Percentiles rank a stretch among this genome's conserved stretches.
Conservation (phyloP, 2,888 invertebrate genomes). For the Cordilura impudica region DNA sequence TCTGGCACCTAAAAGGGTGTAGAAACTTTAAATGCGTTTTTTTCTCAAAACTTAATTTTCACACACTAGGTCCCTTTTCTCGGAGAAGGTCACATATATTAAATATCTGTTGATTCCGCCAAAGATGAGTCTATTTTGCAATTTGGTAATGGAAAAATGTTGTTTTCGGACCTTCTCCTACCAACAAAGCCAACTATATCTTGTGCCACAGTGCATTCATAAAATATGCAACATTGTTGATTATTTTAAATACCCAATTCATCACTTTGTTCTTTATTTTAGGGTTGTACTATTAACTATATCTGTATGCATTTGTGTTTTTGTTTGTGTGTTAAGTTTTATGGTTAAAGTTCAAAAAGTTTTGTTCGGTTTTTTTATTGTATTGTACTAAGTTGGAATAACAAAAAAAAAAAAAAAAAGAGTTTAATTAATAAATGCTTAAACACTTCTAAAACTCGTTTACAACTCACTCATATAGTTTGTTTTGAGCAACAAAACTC, state of each 20-base stretch:
- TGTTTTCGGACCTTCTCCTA: too few species aligned
- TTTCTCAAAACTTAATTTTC: too few species aligned
- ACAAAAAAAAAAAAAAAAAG: slow-evolving; percentile 15
- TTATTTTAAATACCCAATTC: slow-evolving; percentile 49
- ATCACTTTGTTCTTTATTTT: slow-evolving; percentile 38
- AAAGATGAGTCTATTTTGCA: too few species aligned
- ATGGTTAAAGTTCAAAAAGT: slow-evolving; percentile 43
- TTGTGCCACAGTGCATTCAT: too few species aligned
- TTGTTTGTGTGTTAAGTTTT: slow-evolving; percentile 28
- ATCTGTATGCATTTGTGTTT: background rate
- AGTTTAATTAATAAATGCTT: slow-evolving; percentile 57
- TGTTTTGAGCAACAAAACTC: background rate
- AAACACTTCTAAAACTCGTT: slow-evolving; percentile 39
- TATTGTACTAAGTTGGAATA: slow-evolving; percentile 24
- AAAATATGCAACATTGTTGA: slow-evolving; percentile 52
- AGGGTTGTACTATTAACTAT: background rate
- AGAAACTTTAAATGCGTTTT: too few species aligned
- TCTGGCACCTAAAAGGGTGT: too few species aligned
- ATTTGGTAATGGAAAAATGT: too few species aligned
- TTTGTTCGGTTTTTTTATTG: slow-evolving; percentile 4
- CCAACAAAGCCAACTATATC: too few species aligned
- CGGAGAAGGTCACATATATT: too few species aligned
- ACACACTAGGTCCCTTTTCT: too few species aligned
- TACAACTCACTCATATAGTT: slow-evolving; percentile 16
- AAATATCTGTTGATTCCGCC: too few species aligned